Evolutionary conservation across 30 jellyfish, hydroid and myxozoan species (phyloP), one percentile per base, ranked within the genome.

Genomic region (Pelagia noctiluca): DNA sequence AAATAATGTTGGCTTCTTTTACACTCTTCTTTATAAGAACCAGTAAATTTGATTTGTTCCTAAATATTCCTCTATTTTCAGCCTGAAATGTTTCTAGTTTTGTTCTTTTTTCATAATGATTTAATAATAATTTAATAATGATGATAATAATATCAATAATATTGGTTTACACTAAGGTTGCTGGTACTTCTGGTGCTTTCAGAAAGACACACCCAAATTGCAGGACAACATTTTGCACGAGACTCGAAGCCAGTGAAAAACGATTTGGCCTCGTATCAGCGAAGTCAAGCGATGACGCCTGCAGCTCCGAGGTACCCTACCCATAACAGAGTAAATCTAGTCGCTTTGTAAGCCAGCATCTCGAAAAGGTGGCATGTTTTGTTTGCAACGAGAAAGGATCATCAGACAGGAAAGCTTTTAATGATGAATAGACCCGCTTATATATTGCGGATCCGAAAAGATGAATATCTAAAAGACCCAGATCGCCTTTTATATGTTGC

Each of bases 191-290:
- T 4, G 28, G 24, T 13, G 52, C 77, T 63, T 34, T 3, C 19
- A 50, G 77, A 10, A 63, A 34, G 24, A 50, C 77, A 28, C 77
- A 63, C 57, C 16, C 24, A 13, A 25, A 7, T 3, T 63, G 77
- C 77, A 63, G 77, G 28, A 63, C 77, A 28, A 18, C 77, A 11
- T 63, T 63, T 25, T 5, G 77, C 7, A 63, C 77, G 28, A 63
- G 13, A 34, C 25, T 63, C 24, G 77, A 63, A 10, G 24, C 2
- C 19, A 18, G 2, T 63, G 77, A 63, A 63, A 13, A 25, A 63
- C 22, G 23, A 21, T 63, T 3, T 34, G 52, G 77, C 11, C 7
- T 25, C 3, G 52, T 63, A 18, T 7, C 10, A 2, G 77, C 22
- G 2, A 25, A 30, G 60, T 7, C 16, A 2, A 50, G 28, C 13